phyloP scores from a whole-genome alignment of 1,140 invertebrate species.

The Sitobion miscanthi region DNA sequence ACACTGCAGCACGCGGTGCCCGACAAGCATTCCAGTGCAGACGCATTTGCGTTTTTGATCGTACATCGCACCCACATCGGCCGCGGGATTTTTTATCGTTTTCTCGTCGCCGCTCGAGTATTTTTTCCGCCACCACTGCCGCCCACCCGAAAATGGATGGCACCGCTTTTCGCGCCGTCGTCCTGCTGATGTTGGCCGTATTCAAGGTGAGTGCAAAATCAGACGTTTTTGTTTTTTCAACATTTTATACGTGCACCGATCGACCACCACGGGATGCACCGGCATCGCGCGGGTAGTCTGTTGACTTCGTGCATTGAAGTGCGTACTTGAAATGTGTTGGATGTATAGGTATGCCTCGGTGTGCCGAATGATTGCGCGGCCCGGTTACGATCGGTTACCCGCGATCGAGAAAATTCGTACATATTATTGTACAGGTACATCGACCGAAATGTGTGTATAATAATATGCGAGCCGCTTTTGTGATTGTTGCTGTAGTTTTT shows the following conservation, averaged over 20 bases:
- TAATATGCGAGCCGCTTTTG: background rate
- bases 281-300: too few species aligned
- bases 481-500: background rate
- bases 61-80: background rate
- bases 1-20: background rate
- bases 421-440: background rate
- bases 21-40: background rate
- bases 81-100: background rate
- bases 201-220: constrained; percentile 44
- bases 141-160: constrained; percentile 46
- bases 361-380: background rate
- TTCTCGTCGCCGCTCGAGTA: background rate
- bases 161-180: constrained; percentile 25
- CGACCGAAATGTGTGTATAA: background rate
- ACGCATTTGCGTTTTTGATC: background rate
- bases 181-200: background rate
- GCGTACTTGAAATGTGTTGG: too few species aligned
- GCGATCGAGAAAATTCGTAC: background rate
- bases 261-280: background rate
- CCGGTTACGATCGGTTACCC: background rate
- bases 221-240: background rate
- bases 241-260: background rate
- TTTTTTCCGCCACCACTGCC: background rate
- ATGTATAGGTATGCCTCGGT: too few species aligned
- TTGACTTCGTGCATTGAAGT: too few species aligned